Conservation (phyloP, 2,797 vertebrate species). For the Eutrigla gurnardus region DNA sequence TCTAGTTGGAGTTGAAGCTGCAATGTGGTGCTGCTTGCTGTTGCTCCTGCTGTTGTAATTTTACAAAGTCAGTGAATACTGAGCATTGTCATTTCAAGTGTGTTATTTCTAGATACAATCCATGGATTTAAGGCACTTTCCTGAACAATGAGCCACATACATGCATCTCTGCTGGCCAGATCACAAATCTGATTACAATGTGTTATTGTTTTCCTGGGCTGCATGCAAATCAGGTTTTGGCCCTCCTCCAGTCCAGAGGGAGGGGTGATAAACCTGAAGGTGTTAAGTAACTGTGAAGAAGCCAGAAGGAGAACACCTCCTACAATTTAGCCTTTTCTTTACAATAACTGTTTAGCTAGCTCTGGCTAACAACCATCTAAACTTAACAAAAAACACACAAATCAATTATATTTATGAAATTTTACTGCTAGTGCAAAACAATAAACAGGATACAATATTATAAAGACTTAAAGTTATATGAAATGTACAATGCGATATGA, state of each 20-base stretch:
- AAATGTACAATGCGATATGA: too few relatives aligned
- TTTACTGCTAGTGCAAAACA: neutral
- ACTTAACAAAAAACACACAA: neutral
- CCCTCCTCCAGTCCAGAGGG: neutral
- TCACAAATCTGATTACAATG: neutral
- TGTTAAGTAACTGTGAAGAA: neutral
- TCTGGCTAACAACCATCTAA: neutral
- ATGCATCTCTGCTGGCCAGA: neutral
- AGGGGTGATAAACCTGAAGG: neutral
- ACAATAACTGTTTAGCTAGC: neutral
- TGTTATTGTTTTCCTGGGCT: neutral
- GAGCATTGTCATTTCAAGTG: neutral
- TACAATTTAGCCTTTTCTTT: neutral
- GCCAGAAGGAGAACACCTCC: neutral
- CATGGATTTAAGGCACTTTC: neutral
- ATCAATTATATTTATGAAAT: neutral
- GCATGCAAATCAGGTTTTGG: neutral
- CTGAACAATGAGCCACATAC: neutral
- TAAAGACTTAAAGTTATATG: too few relatives aligned
- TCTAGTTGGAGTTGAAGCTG: slow-evolving; percentile 7
- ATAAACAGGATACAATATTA: too few relatives aligned
- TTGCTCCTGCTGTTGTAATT: neutral
- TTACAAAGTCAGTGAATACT: neutral
- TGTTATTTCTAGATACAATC: neutral
- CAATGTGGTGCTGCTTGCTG: neutral